Evolutionary conservation across 2,113 vertebrate species (phyloP), one percentile per base, ranked within the genome.

Genomic region (Camelus bactrianus): DNA sequence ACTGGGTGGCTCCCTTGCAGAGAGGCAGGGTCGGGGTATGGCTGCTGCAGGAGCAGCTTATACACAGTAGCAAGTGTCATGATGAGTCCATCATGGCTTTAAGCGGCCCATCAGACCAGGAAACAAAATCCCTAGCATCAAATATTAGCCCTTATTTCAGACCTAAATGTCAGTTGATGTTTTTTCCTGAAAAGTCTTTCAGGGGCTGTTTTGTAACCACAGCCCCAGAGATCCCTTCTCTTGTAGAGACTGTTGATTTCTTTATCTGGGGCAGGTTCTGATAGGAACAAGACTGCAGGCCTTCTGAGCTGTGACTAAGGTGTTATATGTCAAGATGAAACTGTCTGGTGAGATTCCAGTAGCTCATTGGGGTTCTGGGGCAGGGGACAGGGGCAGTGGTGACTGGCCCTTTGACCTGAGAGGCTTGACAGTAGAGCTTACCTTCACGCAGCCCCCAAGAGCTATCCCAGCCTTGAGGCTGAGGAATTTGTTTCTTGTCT

Each of bases 251-350:
- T 90, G 13, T 92, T 92, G 91, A 83, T 89, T 93, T 92, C 84
- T 93, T 96, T 93, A 86, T 95, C 73, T 95, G 80, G 93, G 93
- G 35, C 84, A 94, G 79, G 38, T 92, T 94, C 69, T 96, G 69
- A 96, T 86, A 92, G 70, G 50, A 93, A 73, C 56, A 90, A 92
- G 91, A 80, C 75, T 88, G 88, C 46, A 46, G 46, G 67, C 54
- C 52, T 96, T 46, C 65, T 79, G 38, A 87, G 72, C 80, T 90
- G 38, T 95, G 88, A 50, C 80, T 87, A 60, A 97, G 80, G 80
- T 95, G 84, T 95, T 96, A 93, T 77, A 79, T 96, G 52, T 92
- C 83, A 83, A 97, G 91, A 65, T 95, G 75, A 94, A 96, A 69
- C 52, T 92, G 35, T 62, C 80, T 69, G 58, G 42, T 94, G 70